Percentiles rank a stretch among this genome's conserved stretches.
These are phyloP conservation scores for Eulemur coronatus DNA, from an alignment of 2,797 vertebrate genomes.

Conservation along the genomic window DNA sequence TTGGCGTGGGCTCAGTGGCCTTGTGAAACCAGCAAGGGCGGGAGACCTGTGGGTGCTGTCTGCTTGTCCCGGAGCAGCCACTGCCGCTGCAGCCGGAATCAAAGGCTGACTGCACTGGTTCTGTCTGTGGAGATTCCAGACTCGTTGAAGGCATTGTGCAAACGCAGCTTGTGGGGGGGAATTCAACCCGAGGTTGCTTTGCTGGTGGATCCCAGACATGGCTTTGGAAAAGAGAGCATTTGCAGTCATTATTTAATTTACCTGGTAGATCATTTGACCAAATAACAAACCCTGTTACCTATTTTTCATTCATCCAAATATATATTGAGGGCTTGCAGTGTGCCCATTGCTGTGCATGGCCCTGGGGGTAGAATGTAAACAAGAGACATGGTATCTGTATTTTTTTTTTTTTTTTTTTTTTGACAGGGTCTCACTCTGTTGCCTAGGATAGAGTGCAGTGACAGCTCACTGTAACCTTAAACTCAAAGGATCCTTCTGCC, in stretches of 20 bases:
- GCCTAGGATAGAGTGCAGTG: neutral
- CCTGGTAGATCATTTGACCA: neutral
- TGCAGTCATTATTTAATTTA: neutral
- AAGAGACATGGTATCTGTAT: neutral
- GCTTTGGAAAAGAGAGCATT: neutral
- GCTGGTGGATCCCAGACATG: neutral
- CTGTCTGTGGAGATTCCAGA: neutral
- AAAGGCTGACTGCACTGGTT: neutral
- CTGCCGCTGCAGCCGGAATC: neutral
- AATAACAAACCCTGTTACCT: neutral
- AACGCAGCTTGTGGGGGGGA: neutral
- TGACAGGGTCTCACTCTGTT: neutral
- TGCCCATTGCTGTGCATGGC: neutral
- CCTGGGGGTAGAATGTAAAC: neutral
- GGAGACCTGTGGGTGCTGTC: neutral
- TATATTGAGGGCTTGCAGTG: neutral
- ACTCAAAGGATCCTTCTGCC: neutral
- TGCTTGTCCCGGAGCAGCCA: fast-evolving
- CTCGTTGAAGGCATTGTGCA: neutral
- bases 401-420: neutral
- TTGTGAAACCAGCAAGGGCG: fast-evolving
- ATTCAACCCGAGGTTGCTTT: neutral
- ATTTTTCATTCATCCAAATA: neutral
- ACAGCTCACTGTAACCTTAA: neutral
- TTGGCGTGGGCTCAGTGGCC: neutral